A percentile compares a stretch with the other conserved stretches of the same genome.
phyloP scores from a whole-genome alignment of 2,797 vertebrate species.

The Myiothlypis chrysogaster region DNA sequence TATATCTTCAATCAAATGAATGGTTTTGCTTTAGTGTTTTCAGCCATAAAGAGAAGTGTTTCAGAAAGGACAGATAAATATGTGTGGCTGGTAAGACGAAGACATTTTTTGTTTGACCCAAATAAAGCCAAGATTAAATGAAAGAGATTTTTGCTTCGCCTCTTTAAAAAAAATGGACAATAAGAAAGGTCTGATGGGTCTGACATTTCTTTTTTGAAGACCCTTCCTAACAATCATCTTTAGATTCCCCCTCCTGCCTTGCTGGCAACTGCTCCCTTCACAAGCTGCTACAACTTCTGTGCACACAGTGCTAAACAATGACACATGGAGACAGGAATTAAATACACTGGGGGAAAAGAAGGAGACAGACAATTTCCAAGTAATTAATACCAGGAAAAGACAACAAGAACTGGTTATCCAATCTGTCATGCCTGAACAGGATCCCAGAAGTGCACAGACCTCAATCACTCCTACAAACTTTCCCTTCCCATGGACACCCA shows the following conservation, averaged over 20 bases:
- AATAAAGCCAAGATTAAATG: background rate
- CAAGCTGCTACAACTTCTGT: background rate
- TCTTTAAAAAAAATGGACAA: background rate
- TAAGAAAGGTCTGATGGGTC: background rate
- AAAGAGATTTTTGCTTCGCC: background rate
- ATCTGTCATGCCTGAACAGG: background rate
- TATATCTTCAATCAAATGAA: background rate
- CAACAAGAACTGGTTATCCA: background rate
- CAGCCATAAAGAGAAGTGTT: background rate
- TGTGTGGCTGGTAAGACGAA: background rate
- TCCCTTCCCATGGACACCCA: background rate
- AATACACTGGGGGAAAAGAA: background rate
- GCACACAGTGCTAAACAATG: background rate
- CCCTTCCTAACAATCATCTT: background rate
- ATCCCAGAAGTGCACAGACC: background rate
- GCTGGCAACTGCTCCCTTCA: background rate
- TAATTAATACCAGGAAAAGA: background rate
- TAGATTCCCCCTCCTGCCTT: background rate
- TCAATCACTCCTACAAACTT: background rate
- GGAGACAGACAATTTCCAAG: background rate
- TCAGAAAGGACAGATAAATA: background rate
- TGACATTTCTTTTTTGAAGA: background rate
- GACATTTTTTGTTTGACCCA: background rate
- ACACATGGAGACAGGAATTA: background rate
- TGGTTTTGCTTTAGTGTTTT: background rate